Evolutionary conservation across 2,888 invertebrate genomes (phyloP).

Genomic region (Apoda limacodes): DNA sequence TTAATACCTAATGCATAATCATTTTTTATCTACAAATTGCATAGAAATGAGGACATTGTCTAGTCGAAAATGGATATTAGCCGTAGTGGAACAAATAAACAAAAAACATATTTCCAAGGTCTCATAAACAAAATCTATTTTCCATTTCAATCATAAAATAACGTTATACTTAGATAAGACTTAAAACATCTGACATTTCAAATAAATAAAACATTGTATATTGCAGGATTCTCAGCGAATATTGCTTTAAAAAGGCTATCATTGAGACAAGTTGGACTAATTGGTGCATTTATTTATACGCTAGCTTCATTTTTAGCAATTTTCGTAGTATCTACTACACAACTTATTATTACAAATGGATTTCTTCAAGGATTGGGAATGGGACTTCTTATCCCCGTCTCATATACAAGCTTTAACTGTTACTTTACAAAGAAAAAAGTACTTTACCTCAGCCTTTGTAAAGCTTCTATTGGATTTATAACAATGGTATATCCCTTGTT

Average conservation of each 20-base stretch:
- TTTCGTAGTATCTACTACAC: conserved; percentile 72
- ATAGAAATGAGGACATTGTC: no score
- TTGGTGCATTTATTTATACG: conserved; percentile 74
- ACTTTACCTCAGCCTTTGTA: conserved; percentile 77
- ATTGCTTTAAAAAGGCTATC: conserved; percentile 74
- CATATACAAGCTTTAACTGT: conserved; percentile 79
- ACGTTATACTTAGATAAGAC: no score
- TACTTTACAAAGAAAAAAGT: conserved; percentile 79
- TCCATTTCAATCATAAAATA: no score
- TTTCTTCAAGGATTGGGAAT: conserved; percentile 75
- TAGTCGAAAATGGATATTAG: no score
- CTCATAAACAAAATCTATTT: no score
- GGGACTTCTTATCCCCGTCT: conserved; percentile 79
- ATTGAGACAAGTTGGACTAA: conserved; percentile 73
- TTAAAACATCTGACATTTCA: neutral
- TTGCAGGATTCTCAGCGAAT: conserved; percentile 76
- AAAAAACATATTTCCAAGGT: no score
- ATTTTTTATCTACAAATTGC: no score
- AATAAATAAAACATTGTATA: conserved; percentile 12
- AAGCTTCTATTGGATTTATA: conserved; percentile 75
- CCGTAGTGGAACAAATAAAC: no score
- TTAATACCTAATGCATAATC: no score
- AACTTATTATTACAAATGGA: conserved; percentile 75
- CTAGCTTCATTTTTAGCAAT: conserved; percentile 72
- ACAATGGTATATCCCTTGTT: conserved; percentile 76